Base-by-base conservation (phyloP, 2,888 invertebrate species). In the Chalcis sispes region DNA sequence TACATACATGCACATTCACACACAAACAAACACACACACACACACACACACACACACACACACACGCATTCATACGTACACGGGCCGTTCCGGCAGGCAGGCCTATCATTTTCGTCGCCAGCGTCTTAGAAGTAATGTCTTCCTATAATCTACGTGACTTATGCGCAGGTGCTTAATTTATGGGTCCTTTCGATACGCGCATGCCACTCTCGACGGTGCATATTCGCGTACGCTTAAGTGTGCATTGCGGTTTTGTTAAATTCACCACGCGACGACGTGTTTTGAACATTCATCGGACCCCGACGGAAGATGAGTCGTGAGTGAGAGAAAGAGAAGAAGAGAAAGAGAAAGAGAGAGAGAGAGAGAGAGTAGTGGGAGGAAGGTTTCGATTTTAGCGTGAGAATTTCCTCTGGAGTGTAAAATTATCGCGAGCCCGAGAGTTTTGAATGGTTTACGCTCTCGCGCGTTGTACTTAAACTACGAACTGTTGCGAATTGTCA, bases 31-130 rank as follows among this genome's bases (percentile, higher is more conserved):
- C n/a, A n/a, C n/a, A n/a, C n/a, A n/a, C n/a, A n/a, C n/a, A n/a
- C n/a, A n/a, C n/a, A n/a, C n/a, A n/a, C n/a, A n/a, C n/a, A n/a
- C n/a, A n/a, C n/a, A n/a, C n/a, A n/a, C n/a, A n/a, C n/a, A n/a
- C n/a, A n/a, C n/a, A n/a, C n/a, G n/a, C n/a, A n/a, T n/a, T n/a
- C n/a, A n/a, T n/a, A n/a, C 27, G 50, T 54, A 27, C 29, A 29
- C 25, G 50, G 36, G 23, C n/a, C 58, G 18, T 18, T n/a, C n/a
- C 40, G 23, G 27, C 27, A n/a, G 42, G 25, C 29, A 59, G 56
- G 64, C 42, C 64, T 75, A 64, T 70, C 64, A 75, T 75, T 64
- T 70, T 69, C 74, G 56, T 64, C 69, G 69, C 40, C 56, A 62
- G 48, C 40, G 52, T 65, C 64, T 65, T 58, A 69, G 69, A 62